Base-by-base conservation (phyloP, 2,888 invertebrate species). In the Adelphocoris suturalis region DNA sequence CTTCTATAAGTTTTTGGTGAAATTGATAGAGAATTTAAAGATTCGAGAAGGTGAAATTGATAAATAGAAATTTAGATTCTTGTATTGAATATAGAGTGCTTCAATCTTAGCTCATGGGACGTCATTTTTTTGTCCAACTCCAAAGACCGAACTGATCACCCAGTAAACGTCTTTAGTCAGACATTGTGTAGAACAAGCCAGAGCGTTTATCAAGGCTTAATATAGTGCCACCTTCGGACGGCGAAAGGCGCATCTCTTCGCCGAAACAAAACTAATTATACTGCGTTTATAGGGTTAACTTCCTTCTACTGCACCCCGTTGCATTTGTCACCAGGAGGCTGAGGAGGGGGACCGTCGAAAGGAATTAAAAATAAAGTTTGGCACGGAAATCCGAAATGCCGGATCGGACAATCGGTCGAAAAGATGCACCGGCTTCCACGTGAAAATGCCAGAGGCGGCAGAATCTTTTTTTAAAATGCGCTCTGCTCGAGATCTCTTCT, bases 331-430 rank as follows among this genome's bases (percentile, higher is more conserved):
- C 68, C 68, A 68, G 68, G 16, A 68, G 68, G 23, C 9, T 68
- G 13, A 27, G 23, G 68, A 57, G 57, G 68, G 68, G 19, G n/a
- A 68, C 5, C 68, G 23, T 19, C 13, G 23, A 23, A 68, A 68
- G 68, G 68, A 68, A 68, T 68, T 68, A 68, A 68, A 68, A 68
- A 68, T 68, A 68, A 68, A 68, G 68, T 68, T 68, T 68, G 68
- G 68, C 68, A 68, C n/a, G 68, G 68, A 68, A 68, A 68, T 68
- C 68, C 68, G 68, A 68, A 23, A 68, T 68, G 68, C 68, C 68
- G 68, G 68, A 68, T 68, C 68, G 68, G 68, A 68, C 68, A 68
- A 68, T 68, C 68, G 68, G 68, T 68, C 27, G 68, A 23, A 68
- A 68, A 68, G 68, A 68, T 68, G 68, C 68, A 68, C 68, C 68